Conservation (phyloP, 2,888 invertebrate genomes). For the Drosophila picticornis region DNA sequence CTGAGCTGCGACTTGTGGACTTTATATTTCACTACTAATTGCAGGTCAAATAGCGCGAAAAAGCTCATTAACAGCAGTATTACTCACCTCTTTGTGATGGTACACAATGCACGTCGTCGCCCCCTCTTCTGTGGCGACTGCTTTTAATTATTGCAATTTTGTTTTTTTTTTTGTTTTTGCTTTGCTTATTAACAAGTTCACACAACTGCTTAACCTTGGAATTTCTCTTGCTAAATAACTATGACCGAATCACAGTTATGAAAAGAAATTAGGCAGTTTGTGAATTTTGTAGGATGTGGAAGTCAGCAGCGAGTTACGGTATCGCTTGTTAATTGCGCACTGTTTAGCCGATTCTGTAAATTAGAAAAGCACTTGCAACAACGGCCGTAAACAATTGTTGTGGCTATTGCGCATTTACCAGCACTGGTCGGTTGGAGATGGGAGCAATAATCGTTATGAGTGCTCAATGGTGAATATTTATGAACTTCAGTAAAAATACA, state of each 20-base stretch:
- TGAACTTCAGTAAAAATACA: no score
- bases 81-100: conserved; percentile 46
- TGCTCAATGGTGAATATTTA: not conserved
- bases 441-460: not conserved
- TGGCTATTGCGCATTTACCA: not conserved
- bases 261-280: conserved; percentile 4
- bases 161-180: conserved; percentile 1
- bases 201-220: not conserved
- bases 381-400: not conserved
- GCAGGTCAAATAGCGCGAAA: not conserved
- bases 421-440: conserved; percentile 29
- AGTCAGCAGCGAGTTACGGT: not conserved
- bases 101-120: not conserved
- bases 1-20: not conserved
- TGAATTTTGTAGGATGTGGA: not conserved
- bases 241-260: not conserved
- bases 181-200: conserved; percentile 17
- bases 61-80: conserved; percentile 4
- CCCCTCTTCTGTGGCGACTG: not conserved
- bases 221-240: not conserved
- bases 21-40: not conserved
- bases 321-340: not conserved
- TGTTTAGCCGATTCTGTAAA: not conserved
- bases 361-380: not conserved
- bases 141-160: conserved; percentile 8